phyloP scores from a whole-genome alignment of 2,888 invertebrate genomes.

The Drosophila nr. perissopoda region DNA sequence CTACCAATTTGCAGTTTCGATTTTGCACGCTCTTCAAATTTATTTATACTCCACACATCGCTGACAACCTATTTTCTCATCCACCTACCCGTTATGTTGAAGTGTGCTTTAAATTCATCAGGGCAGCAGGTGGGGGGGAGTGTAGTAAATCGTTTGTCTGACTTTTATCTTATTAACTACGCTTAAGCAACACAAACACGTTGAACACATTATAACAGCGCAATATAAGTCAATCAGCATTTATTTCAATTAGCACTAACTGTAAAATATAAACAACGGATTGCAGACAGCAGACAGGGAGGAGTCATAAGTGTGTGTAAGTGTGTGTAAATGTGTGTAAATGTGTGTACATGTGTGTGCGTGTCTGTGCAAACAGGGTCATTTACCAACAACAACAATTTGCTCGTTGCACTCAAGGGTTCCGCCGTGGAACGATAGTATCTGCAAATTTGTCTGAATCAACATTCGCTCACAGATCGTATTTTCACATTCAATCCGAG shows the following conservation, averaged over 20 bases:
- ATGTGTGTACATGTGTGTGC: not conserved
- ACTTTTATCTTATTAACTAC: slow-evolving; percentile 60
- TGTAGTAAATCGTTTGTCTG: slow-evolving; percentile 61
- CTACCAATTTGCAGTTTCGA: slow-evolving; percentile 72
- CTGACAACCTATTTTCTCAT: slow-evolving; percentile 9
- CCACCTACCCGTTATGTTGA: not conserved
- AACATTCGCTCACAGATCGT: slow-evolving; percentile 27
- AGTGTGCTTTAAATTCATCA: slow-evolving; percentile 49
- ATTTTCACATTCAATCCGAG: slow-evolving; percentile 16
- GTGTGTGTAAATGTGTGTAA: slow-evolving; percentile 7
- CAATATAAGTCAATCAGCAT: slow-evolving; percentile 81
- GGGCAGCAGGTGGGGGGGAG: not conserved
- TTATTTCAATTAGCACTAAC: slow-evolving; percentile 70
- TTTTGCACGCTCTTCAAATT: slow-evolving; percentile 66
- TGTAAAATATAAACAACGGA: slow-evolving; percentile 42
- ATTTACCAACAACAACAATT: slow-evolving; percentile 36
- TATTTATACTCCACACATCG: slow-evolving; percentile 28
- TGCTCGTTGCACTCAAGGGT: slow-evolving; percentile 11
- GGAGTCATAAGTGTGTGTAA: slow-evolving; percentile 32
- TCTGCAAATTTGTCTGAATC: slow-evolving; percentile 54
- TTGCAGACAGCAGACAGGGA: slow-evolving; percentile 1
- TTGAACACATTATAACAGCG: slow-evolving; percentile 38
- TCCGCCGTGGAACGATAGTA: not conserved
- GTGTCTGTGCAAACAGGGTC: slow-evolving; percentile 15
- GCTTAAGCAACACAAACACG: slow-evolving; percentile 36